phyloP scores from a whole-genome alignment of 2,888 invertebrate genomes.

The Pocota personata region DNA sequence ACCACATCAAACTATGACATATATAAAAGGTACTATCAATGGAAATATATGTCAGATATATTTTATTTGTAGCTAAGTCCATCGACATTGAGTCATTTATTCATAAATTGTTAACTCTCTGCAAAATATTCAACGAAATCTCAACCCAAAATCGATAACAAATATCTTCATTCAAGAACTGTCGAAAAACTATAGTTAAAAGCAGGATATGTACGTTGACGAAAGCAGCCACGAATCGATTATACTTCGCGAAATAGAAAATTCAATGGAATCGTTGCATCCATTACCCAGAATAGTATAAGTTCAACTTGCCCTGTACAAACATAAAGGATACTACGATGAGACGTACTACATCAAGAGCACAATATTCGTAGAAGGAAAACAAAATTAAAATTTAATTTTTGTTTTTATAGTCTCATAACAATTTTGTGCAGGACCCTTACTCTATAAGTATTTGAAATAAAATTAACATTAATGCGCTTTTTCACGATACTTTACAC shows the following conservation, averaged over 20 bases:
- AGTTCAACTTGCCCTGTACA: not conserved
- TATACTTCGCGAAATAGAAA: not conserved
- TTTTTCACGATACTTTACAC: not conserved
- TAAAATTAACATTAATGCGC: constrained; percentile 16
- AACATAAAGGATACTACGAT: too few species aligned
- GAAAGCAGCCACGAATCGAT: not conserved
- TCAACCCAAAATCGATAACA: too few species aligned
- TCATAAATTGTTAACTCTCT: too few species aligned
- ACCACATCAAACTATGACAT: too few species aligned
- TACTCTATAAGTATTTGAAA: not conserved
- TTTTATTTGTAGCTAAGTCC: too few species aligned
- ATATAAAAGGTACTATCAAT: too few species aligned
- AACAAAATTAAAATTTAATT: not conserved
- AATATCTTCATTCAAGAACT: too few species aligned
- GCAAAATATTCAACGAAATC: too few species aligned
- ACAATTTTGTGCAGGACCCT: not conserved
- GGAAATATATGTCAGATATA: too few species aligned
- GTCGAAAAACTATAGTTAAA: too few species aligned
- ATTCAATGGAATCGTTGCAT: not conserved
- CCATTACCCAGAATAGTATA: not conserved
- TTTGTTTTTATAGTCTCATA: not conserved
- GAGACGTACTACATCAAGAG: not conserved
- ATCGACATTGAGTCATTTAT: too few species aligned
- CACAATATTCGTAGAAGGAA: not conserved
- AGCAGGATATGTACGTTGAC: too few species aligned